phyloP scores from a whole-genome alignment of 2,797 vertebrate genomes.

The Siniperca scherzeri region DNA sequence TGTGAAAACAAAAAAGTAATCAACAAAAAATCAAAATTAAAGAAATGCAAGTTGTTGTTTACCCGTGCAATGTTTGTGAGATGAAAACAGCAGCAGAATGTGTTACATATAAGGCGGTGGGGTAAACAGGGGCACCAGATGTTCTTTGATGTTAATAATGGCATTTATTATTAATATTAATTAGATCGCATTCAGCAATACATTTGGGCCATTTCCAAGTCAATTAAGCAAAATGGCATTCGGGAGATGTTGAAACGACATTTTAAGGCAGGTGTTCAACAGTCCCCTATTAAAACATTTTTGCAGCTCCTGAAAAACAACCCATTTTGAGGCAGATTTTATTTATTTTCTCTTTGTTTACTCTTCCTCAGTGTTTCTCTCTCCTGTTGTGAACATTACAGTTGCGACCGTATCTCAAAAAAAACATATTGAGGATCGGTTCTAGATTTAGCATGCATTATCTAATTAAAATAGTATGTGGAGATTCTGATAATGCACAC shows the following conservation, averaged over 20 bases:
- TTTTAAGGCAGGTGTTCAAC: slow-evolving; percentile 99
- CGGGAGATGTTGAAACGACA: slow-evolving; percentile 99
- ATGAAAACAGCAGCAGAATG: slow-evolving; percentile 98
- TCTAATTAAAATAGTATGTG: slow-evolving; percentile 71
- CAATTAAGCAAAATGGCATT: slow-evolving; percentile 99
- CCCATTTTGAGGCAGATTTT: slow-evolving; percentile 91
- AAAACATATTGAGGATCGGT: slow-evolving; percentile 70
- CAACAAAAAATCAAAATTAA: slow-evolving; percentile 54
- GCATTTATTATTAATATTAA: slow-evolving; percentile 99
- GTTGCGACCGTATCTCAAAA: slow-evolving; percentile 66
- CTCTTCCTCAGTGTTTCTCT: slow-evolving; percentile 69
- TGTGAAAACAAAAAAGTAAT: slow-evolving; percentile 39
- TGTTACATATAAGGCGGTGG: slow-evolving; percentile 99
- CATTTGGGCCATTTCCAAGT: slow-evolving; percentile 99
- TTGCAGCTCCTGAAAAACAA: slow-evolving; percentile 96
- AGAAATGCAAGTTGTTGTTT: slow-evolving; percentile 87
- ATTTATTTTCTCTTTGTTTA: slow-evolving; percentile 83
- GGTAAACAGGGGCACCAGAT: slow-evolving; percentile 99
- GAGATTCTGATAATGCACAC: slow-evolving; percentile 59
- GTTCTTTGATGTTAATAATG: slow-evolving; percentile 99
- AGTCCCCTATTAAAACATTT: slow-evolving; percentile 99
- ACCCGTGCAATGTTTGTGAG: slow-evolving; percentile 94
- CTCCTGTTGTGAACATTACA: slow-evolving; percentile 45
- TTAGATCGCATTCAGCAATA: slow-evolving; percentile 99
- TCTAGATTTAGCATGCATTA: slow-evolving; percentile 60